These are phyloP conservation scores for Notechis scutatus DNA, from an alignment of 2,113 vertebrate species.

Conservation along the genomic window DNA sequence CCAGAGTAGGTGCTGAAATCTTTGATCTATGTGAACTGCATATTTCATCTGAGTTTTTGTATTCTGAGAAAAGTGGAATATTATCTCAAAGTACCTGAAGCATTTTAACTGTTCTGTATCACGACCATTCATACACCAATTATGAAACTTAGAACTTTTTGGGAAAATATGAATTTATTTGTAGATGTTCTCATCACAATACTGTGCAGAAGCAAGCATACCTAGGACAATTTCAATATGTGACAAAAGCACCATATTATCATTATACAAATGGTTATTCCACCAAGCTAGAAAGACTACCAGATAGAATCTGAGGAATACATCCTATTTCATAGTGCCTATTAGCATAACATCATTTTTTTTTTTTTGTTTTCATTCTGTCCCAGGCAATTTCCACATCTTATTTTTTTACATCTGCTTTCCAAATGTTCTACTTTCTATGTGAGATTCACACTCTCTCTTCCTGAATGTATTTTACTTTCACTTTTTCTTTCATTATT, in stretches of 20 bases:
- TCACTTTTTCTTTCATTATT: background rate
- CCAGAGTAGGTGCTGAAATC: background rate
- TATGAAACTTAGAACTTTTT: background rate
- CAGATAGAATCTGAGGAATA: background rate
- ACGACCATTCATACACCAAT: background rate
- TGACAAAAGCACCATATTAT: background rate
- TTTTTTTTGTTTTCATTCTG: background rate
- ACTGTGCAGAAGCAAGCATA: background rate
- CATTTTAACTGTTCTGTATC: background rate
- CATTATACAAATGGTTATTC: background rate
- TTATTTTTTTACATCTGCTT: background rate
- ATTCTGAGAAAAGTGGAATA: background rate
- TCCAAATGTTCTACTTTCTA: background rate
- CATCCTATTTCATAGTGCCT: background rate
- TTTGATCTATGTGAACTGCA: background rate
- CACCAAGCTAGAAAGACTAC: background rate
- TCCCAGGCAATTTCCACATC: background rate
- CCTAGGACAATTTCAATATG: background rate
- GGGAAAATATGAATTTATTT: background rate
- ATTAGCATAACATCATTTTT: background rate
- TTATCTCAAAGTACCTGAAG: background rate
- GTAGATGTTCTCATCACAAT: background rate
- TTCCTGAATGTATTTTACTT: background rate
- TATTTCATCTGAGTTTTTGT: background rate
- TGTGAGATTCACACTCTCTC: background rate